Conservation (phyloP, 2,888 invertebrate genomes). For the Penaeus monodon region DNA sequence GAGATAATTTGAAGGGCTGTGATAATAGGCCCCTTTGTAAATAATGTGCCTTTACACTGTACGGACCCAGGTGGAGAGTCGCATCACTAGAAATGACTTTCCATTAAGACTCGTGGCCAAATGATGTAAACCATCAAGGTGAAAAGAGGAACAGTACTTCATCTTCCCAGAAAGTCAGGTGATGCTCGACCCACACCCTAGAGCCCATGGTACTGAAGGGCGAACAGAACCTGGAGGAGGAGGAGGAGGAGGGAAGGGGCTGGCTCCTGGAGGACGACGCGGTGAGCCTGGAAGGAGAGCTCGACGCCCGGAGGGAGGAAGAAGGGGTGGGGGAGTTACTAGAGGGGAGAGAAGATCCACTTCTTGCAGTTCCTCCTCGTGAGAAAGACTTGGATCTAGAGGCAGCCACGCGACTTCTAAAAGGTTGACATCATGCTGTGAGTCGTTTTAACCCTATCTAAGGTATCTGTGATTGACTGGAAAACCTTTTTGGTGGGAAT, state of each 20-base stretch:
- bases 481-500: too few species aligned
- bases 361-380: constrained; percentile 37
- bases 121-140: too few species aligned
- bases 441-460: too few species aligned
- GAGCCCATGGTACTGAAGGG: neutral
- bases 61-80: too few species aligned
- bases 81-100: too few species aligned
- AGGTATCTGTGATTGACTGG: too few species aligned
- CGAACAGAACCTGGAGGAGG: constrained; percentile 40
- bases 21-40: too few species aligned
- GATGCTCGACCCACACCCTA: constrained; percentile 10
- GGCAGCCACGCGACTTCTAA: constrained; percentile 36
- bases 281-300: constrained; percentile 7
- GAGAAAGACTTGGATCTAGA: constrained; percentile 38
- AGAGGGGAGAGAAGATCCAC: constrained; percentile 20
- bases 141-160: neutral
- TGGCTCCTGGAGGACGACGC: neutral
- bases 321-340: constrained; percentile 11
- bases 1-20: too few species aligned
- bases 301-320: constrained; percentile 33
- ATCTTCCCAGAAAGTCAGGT: neutral
- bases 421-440: constrained; percentile 1
- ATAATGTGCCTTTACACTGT: too few species aligned
- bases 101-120: too few species aligned
- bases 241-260: constrained; percentile 18